These are phyloP conservation scores for Acanthosepion pharaonis DNA, from an alignment of 2,888 invertebrate species.

Conservation along the genomic window DNA sequence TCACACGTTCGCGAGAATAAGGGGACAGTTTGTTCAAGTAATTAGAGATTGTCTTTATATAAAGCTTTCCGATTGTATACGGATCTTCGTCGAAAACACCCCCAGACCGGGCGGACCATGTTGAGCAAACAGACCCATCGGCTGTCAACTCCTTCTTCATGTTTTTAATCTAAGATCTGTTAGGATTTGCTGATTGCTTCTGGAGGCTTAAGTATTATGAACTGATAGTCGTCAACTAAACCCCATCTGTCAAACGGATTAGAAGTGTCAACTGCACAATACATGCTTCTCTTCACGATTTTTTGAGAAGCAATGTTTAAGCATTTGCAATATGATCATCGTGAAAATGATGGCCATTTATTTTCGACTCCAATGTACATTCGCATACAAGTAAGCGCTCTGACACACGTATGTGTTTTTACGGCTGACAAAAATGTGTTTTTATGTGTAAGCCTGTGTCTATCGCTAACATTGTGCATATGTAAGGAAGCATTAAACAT, in stretches of 20 bases:
- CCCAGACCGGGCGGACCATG: background rate
- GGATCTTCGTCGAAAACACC: conserved; percentile 34
- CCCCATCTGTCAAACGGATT: background rate
- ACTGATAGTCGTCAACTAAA: background rate
- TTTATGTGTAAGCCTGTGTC: too few species aligned
- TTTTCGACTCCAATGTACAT: background rate
- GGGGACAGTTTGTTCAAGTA: conserved; percentile 33
- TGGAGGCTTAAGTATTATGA: conserved; percentile 24
- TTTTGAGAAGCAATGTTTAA: background rate
- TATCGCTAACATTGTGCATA: too few species aligned
- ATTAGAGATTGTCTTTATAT: conserved; percentile 39
- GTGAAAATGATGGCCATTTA: background rate
- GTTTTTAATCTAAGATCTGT: conserved; percentile 39
- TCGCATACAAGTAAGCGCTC: too few species aligned
- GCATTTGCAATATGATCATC: conserved; percentile 8
- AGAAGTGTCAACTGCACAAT: background rate
- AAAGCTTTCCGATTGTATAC: background rate
- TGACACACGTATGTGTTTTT: background rate
- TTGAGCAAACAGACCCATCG: conserved; percentile 36
- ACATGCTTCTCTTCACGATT: background rate
- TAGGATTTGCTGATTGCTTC: conserved; percentile 40
- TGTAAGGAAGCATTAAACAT: too few species aligned
- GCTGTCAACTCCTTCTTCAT: background rate
- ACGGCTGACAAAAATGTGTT: background rate
- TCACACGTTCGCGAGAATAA: conserved; percentile 34